Base-by-base conservation (phyloP, 1,140 invertebrate genomes). In the Cotesia glomerata region DNA sequence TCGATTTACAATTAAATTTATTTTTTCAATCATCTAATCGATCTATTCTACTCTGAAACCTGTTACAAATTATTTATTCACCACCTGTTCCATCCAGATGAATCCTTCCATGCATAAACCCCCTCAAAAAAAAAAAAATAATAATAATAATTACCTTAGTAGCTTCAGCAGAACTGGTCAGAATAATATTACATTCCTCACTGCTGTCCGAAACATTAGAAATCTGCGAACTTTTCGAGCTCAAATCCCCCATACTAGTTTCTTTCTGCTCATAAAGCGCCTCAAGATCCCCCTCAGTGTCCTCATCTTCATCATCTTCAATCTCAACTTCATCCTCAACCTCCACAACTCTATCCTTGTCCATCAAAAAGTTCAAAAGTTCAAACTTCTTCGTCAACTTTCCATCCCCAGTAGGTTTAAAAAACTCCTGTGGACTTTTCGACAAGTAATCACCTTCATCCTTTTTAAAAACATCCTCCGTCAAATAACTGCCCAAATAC, bases 341-440 rank as follows among this genome's bases (percentile, higher is more conserved):
- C 49, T 87, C 85, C 81, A 81, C 92, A 88, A 86, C 90, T 89
- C 70, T 90, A 88, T 69, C 92, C 90, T 90, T 85, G 81, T 94
- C 94, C 52, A 95, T 94, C 61, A 97, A 86, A 79, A 95, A 97
- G 39, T 93, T 95, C 5, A 97, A 86, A 73, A 97, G 94, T 77
- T 97, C 95, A 76, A 95, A 95, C 82, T 95, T 96, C 1, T 94
- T 93, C 11, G 95, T 93, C 5, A 87, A 56, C 26, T 85, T 84
- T 11, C 82, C 80, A 3, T 84, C 80, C 0, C 74, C 77, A 1
- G 78, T 74, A 39, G 54, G 54, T 54, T 85, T 83, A 51, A 82
- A 85, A 14, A 79, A 82, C 13, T 81, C 75, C 13, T 85, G 81
- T 0, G 81, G 75, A 18, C 80, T 84, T 51, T 81, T 83, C 0